Evolutionary conservation across 2,888 invertebrate species (phyloP).

Genomic region (Sphaeridia pumilis): DNA sequence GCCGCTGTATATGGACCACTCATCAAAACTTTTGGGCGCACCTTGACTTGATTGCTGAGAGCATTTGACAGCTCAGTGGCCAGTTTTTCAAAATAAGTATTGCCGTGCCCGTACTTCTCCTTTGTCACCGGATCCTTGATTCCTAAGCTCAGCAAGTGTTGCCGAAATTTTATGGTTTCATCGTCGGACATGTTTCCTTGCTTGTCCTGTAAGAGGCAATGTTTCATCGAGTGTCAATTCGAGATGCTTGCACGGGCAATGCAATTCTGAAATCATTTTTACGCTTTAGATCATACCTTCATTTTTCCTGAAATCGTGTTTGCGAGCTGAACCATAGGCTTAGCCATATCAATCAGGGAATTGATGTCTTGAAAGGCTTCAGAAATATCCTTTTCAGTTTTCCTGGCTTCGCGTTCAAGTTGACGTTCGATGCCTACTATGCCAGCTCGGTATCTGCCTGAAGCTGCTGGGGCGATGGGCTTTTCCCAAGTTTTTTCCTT

Average conservation of each 20-base stretch:
- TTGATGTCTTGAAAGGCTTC: slow-evolving; percentile 91
- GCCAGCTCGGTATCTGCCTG: slow-evolving; percentile 45
- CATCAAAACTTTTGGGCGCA: too few species aligned
- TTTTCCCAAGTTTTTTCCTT: slow-evolving; percentile 33
- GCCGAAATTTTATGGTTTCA: slow-evolving; percentile 91
- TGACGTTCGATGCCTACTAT: slow-evolving; percentile 93
- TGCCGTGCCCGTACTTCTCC: slow-evolving; percentile 72
- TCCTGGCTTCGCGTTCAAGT: slow-evolving; percentile 77
- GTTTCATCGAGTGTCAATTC: too few species aligned
- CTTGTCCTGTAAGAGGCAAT: slow-evolving; percentile 60
- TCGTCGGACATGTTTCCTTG: slow-evolving; percentile 94
- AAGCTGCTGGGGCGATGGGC: slow-evolving; percentile 13
- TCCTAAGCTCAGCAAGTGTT: slow-evolving; percentile 89
- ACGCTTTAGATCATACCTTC: slow-evolving; percentile 47
- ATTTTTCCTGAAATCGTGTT: slow-evolving; percentile 87
- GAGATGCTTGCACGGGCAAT: too few species aligned
- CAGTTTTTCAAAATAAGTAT: slow-evolving; percentile 69
- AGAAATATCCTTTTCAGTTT: slow-evolving; percentile 80
- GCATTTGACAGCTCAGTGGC: slow-evolving; percentile 76
- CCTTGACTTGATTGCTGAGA: slow-evolving; percentile 67
- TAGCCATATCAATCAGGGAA: slow-evolving; percentile 89
- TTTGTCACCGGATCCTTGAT: slow-evolving; percentile 96
- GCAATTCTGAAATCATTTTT: too few species aligned
- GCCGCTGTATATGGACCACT: too few species aligned
- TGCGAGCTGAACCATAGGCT: slow-evolving; percentile 91